Base-by-base conservation (phyloP, 2,797 vertebrate genomes). In the Sandelia bainsii region DNA sequence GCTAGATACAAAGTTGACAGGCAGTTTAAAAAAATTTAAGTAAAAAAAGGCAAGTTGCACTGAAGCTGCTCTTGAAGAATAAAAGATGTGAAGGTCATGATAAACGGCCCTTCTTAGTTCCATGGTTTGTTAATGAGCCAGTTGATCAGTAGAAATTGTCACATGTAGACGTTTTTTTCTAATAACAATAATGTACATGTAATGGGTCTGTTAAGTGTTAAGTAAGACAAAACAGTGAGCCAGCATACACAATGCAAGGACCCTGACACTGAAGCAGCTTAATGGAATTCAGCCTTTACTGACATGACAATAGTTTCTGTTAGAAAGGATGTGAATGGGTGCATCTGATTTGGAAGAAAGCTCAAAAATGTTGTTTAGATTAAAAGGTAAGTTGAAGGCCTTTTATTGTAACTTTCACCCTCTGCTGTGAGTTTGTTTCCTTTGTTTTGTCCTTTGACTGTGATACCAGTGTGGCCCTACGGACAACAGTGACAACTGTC, bases 1-100 rank as follows among this genome's bases (percentile, higher is more conserved):
- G n/a, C 58, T 56, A 75, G 72, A 74, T 52, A 44, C 22, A 58
- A 68, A 85, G 58, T 70, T 77, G 49, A 78, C 40, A 62, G 70
- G 40, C 68, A 72, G 71, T 69, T 61, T 61, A 32, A 59, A 68
- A 79, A 39, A 50, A 52, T 23, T 17, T 32, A 54, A 22, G 49
- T 22, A 14, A 22, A 17, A 51, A 44, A 27, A 62, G 37, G 66
- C 50, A 14, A 39, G 22, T 59, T 37, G 42, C 49, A 52, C 29
- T 12, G n/a, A 42, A 62, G 19, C 12, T 56, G 22, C 14, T 51
- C 7, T 45, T 22, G 3, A 40, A 39, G 16, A 4, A 39, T 39
- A 39, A 29, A 27, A 56, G 23, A n/a, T 10, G 32, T 16, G 20
- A 32, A 20, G 40, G 25, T 45, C 3, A 45, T 27, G 10, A 57